Evolutionary conservation across 64 coral and sea anemone species (phyloP), one percentile per base, ranked within the genome.

Genomic region (Orbicella faveolata): DNA sequence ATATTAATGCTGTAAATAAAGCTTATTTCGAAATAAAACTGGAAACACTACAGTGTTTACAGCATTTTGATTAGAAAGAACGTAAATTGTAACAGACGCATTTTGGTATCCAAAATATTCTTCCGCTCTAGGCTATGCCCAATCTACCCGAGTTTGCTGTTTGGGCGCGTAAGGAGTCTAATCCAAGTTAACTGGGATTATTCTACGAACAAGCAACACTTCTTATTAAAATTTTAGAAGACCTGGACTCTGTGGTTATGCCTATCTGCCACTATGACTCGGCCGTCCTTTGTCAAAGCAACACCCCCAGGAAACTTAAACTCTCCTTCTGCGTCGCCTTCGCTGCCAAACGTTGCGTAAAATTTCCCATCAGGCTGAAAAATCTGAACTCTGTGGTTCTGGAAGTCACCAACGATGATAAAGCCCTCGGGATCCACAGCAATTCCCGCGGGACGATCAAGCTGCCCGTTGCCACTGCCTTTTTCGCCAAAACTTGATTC

Each of bases 231-330:
- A 13, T 16, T 36, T 36, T 90, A 96, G 30, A 93, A 96, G 23
- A 93, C 96, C 75, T 98, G 96, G 11, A 98, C 89, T 87, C 96
- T 81, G 83, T 92, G 93, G 44, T 98, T 98, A 59, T 94, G 90
- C 26, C 90, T 95, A 51, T 98, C 96, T 20, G 96, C 94, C 57
- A 98, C 93, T 35, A 98, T 87, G 52, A 98, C 75, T 75, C 94
- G 90, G 7, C 93, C 96, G 77, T 98, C 89, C 23, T 86, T 81
- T 34, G 90, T 93, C 23, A 98, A 70, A 34, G 93, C 90, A 33
- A 98, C 80, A 41, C 96, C 96, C 63, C 87, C 82, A 21, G 96
- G 96, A 52, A 93, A 98, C 34, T 98, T 95, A 19, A 98, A 90
- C 84, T 98, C 90, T 36, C 96, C 90, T 64, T 95, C 93, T 48